Evolutionary conservation across 2,888 invertebrate genomes (phyloP), one percentile per base, ranked within the genome.

Genomic region (Cheilosia impressa): DNA sequence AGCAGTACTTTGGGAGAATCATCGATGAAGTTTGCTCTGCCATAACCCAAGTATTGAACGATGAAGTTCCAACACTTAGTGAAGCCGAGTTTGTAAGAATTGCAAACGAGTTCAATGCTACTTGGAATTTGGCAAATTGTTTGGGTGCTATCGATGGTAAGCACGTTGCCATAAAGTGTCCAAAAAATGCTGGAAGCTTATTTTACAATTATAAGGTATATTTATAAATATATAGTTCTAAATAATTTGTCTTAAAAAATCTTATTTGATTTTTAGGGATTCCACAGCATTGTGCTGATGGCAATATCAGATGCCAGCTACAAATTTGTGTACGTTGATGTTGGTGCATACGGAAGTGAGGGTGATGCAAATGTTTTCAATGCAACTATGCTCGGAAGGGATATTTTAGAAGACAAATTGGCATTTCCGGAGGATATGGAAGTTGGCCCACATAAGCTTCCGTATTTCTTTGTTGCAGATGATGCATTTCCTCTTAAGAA

Each of bases 161-260:
- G 10, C 45, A 62, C n/a, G 27, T 47, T 62, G 15, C 17, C 13
- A 62, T 63, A 10, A 63, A 50, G 15, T 63, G 63, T 10, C 34
- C 50, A 10, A 9, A 27, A 10, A 63, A 63, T 22, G 19, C 63
- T 5, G 34, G 50, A 17, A 50, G 63, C 15, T 6, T 63, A 5
- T 63, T 50, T 27, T 50, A 63, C 15, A 60, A 60, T 19, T 50
- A 34, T 24, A 63, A 62, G 45, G 62, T 62, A 45, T 27, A 10
- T 31, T 13, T 24, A 52, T 52, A 24, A n/a, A 17, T 52, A 52
- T 0, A 22, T 52, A 6, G 5, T 52, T 5, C 19, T 31, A 9
- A 9, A 31, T 31, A 9, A 2, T 31, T 31, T 31, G 31, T 31
- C 31, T 31, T 31, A 2, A 31, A 9, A 31, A 31, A 7, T 7